Evolutionary conservation across 2,888 invertebrate genomes (phyloP).

Genomic region (Pollenia labialis): DNA sequence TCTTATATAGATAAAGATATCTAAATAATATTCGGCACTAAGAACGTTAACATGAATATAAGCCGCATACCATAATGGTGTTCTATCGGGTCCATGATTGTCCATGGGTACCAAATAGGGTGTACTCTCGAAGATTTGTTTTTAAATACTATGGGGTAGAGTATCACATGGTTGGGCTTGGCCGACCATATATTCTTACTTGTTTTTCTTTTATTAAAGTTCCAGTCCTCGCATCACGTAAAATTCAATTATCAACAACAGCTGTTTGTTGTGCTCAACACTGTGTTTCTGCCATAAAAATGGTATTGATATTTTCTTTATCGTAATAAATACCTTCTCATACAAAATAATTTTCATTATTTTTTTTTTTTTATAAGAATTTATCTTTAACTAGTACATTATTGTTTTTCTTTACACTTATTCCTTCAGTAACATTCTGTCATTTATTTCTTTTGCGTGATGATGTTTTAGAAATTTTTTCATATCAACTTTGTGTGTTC

Average conservation of each 20-base stretch:
- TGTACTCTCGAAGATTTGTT: too few species aligned
- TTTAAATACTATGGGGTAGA: too few species aligned
- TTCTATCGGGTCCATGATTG: too few species aligned
- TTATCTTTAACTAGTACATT: background rate
- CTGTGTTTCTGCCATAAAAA: background rate
- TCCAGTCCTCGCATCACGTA: background rate
- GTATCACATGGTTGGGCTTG: too few species aligned
- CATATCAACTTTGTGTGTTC: background rate
- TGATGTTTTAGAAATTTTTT: background rate
- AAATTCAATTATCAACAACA: conserved; percentile 59
- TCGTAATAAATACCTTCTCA: conserved; percentile 7
- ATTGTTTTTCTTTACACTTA: background rate
- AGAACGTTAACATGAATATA: too few species aligned
- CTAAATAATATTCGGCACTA: too few species aligned
- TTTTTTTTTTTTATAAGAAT: background rate
- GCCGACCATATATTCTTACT: background rate
- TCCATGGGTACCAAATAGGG: too few species aligned
- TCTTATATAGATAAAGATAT: too few species aligned
- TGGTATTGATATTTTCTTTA: background rate
- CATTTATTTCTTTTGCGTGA: background rate
- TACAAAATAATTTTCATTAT: background rate
- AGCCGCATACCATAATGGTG: too few species aligned
- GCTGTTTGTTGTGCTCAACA: conserved; percentile 38
- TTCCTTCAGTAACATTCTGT: background rate
- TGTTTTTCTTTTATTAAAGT: background rate